phyloP scores from a whole-genome alignment of 2,113 vertebrate species.

The Arenaria interpres region DNA sequence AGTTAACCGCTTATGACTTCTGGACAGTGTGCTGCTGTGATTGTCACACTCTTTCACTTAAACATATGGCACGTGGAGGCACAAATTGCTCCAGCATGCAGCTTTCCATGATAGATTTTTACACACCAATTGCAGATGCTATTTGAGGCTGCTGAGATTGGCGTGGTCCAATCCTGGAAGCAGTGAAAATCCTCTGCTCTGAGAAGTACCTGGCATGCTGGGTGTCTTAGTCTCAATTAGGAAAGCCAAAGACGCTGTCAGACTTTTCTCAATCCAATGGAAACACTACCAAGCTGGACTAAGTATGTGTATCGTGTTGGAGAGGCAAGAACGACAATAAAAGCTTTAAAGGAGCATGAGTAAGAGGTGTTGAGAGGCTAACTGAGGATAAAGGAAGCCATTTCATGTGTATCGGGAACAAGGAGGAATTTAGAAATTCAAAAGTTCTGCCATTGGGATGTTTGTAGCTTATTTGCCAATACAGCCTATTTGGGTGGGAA shows the following conservation, averaged over 20 bases:
- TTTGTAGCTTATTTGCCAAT: not conserved
- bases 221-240: not conserved
- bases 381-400: not conserved
- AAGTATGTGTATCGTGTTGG: not conserved
- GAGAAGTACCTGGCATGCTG: not conserved
- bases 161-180: not conserved
- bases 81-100: conserved; percentile 27
- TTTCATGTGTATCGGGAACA: not conserved
- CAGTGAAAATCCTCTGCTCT: not conserved
- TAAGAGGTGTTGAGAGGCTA: not conserved
- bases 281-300: not conserved
- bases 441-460: not conserved
- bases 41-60: conserved; percentile 52
- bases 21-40: conserved; percentile 59
- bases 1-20: conserved; percentile 53
- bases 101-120: conserved; percentile 30
- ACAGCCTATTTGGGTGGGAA: not conserved
- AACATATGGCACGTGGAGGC: conserved; percentile 39
- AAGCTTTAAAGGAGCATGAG: not conserved
- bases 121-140: conserved; percentile 10
- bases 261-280: not conserved
- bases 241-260: not conserved
- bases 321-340: conserved; percentile 6
- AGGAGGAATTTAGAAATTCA: not conserved
- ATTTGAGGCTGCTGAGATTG: conserved; percentile 19